Evolutionary conservation across 2,113 vertebrate species (phyloP), one percentile per base, ranked within the genome.

Genomic region (Natator depressus): DNA sequence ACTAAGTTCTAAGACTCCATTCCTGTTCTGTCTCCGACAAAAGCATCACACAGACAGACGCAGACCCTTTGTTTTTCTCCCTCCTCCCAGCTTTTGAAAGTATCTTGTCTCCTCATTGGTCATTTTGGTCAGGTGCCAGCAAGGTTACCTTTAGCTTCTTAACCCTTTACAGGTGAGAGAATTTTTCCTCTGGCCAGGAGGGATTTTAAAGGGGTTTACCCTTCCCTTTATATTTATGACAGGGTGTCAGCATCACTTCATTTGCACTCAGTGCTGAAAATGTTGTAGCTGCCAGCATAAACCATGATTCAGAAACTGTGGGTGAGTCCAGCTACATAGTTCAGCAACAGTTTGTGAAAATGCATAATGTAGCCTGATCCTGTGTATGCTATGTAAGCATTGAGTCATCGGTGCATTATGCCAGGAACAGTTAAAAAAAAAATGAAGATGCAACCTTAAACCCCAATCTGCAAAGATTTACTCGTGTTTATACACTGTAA

Each of bases 251-350:
- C 8, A 57, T 57, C 55, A 57, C 25, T 57, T 57, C 25, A 29
- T 62, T 62, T 62, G 25, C 57, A 62, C 57, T 62, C 57, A 31
- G 5, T 78, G 75, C 75, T 27, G 42, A 78, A 47, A 78, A 46
- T 25, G 47, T 27, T 29, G 11, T 78, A 47, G 7, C 75, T 46
- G 46, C 5, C 4, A 78, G 0, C 10, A 13, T 62, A 78, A 51
- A 76, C 5, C 4, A 1, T 1, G 5, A 10, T 49, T 7, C 79
- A 85, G 51, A 55, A 88, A 62, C 72, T 75, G 65, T 22, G 10
- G 0, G 2, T 80, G 78, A 62, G 11, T 22, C 17, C 42, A 49
- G 35, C 38, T 6, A 4, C 5, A 4, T 38, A 4, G 2, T 9
- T 80, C 35, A 19, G 22, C 19, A n/a, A 72, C 65, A 38, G 4